Percentiles rank a stretch among this genome's conserved stretches.
Conservation (phyloP, 1,140 invertebrate genomes). For the Orius insidiosus region DNA sequence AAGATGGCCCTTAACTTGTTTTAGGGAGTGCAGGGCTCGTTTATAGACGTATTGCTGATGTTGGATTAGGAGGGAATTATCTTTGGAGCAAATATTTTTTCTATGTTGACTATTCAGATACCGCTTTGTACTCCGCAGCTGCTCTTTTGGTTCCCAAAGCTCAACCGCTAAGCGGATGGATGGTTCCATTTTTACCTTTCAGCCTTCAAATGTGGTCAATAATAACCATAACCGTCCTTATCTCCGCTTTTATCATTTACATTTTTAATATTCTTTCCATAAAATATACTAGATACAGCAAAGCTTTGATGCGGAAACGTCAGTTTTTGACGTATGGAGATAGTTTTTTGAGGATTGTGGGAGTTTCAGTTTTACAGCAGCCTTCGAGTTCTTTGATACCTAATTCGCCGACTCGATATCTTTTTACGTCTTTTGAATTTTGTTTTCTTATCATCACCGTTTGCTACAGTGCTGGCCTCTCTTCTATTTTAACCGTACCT, state of each 20-base stretch:
- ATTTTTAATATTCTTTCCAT: conserved; percentile 10
- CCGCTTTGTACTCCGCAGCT: conserved; percentile 20
- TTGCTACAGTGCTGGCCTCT: conserved; percentile 5
- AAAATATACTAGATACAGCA: conserved; percentile 5
- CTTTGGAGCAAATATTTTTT: conserved; percentile 36
- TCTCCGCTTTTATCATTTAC: conserved; percentile 8
- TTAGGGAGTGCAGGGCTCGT: conserved; percentile 18
- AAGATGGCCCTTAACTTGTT: too few species aligned
- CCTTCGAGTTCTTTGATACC: background rate
- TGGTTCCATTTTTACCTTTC: conserved; percentile 17
- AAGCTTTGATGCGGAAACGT: background rate
- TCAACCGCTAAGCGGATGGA: conserved; percentile 10
- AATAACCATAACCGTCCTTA: conserved; percentile 6
- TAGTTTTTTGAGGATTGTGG: background rate
- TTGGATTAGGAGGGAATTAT: conserved; percentile 38
- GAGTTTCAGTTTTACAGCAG: background rate
- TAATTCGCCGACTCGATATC: background rate
- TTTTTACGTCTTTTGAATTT: background rate
- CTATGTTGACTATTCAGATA: conserved; percentile 32
- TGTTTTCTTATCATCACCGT: conserved; percentile 9
- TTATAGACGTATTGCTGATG: conserved; percentile 32
- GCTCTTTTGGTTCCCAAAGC: conserved; percentile 38
- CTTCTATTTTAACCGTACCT: conserved; percentile 13
- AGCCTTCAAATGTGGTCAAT: conserved; percentile 12
- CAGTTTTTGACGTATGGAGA: background rate